phyloP scores from a whole-genome alignment of 2,888 invertebrate species.

The Agonopterix heracliana region DNA sequence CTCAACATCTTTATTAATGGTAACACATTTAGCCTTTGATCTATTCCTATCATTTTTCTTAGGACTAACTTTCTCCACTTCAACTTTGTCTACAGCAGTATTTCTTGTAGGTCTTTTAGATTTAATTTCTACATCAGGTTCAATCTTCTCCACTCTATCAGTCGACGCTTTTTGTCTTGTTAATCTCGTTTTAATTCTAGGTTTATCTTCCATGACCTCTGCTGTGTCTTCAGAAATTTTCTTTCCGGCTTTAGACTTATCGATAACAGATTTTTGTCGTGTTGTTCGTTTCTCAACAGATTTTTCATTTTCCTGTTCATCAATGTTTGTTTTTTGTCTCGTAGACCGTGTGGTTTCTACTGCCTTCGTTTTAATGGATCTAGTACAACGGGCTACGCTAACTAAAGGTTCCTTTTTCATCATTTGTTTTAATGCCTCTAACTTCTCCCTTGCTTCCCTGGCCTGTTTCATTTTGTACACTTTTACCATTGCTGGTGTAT shows the following conservation, averaged over 20 bases:
- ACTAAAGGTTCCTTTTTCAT: constrained; percentile 30
- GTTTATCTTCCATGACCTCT: background rate
- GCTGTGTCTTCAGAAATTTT: background rate
- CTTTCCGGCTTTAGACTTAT: background rate
- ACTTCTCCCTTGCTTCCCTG: constrained; percentile 53
- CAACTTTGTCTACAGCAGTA: constrained; percentile 22
- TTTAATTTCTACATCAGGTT: constrained; percentile 1
- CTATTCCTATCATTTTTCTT: background rate
- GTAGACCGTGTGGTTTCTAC: constrained; percentile 4
- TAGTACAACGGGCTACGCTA: constrained; percentile 33
- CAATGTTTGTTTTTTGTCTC: background rate
- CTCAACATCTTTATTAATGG: constrained; percentile 30
- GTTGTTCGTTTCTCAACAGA: background rate
- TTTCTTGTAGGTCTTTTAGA: background rate
- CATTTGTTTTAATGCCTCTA: constrained; percentile 37
- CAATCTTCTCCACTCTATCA: constrained; percentile 21
- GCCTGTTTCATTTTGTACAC: constrained; percentile 66
- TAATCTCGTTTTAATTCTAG: background rate
- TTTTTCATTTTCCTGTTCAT: background rate
- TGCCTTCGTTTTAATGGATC: constrained; percentile 34
- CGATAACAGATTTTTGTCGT: background rate
- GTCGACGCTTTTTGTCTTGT: constrained; percentile 22
- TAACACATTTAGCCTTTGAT: constrained; percentile 12
- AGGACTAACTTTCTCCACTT: constrained; percentile 1
- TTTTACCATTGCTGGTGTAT: constrained; percentile 76